Conservation (phyloP, 2,888 invertebrate species). For the Amblyjoppa fuscipennis region DNA sequence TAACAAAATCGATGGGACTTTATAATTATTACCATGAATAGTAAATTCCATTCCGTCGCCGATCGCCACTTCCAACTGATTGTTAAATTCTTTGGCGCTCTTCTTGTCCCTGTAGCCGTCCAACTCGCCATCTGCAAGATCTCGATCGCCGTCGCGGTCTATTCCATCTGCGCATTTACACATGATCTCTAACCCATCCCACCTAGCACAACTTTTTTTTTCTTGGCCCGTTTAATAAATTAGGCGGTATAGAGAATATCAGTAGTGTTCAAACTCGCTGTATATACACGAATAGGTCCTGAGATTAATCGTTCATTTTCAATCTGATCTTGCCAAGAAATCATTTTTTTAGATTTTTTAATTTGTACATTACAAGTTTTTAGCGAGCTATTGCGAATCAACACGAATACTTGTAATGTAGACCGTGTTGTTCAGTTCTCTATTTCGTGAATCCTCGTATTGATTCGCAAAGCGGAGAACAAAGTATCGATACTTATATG, state of each 20-base stretch:
- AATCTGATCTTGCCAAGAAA: background rate
- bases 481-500: too few species aligned
- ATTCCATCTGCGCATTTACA: slow-evolving; percentile 87
- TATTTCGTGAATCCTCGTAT: too few species aligned
- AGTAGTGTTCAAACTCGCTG: slow-evolving; percentile 32
- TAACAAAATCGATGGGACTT: background rate
- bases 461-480: too few species aligned
- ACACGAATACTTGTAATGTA: slow-evolving; percentile 7
- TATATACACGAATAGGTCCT: slow-evolving; percentile 17
- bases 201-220: slow-evolving; percentile 35
- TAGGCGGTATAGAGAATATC: slow-evolving; percentile 29
- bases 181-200: slow-evolving; percentile 79
- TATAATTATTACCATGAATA: slow-evolving; percentile 90
- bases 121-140: slow-evolving; percentile 93
- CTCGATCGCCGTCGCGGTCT: slow-evolving; percentile 88
- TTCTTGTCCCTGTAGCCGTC: slow-evolving; percentile 92
- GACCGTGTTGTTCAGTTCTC: too few species aligned
- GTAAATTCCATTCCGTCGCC: slow-evolving; percentile 97
- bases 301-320: slow-evolving; percentile 31
- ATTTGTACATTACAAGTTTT: too few species aligned
- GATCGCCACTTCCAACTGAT: slow-evolving; percentile 95
- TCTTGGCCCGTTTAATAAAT: slow-evolving; percentile 16
- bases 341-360: too few species aligned
- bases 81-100: slow-evolving; percentile 90
- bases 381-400: background rate